A percentile compares a stretch with the other conserved stretches of the same genome.
Conservation (phyloP, 2,113 vertebrate genomes). For the Trematomus loennbergii region DNA sequence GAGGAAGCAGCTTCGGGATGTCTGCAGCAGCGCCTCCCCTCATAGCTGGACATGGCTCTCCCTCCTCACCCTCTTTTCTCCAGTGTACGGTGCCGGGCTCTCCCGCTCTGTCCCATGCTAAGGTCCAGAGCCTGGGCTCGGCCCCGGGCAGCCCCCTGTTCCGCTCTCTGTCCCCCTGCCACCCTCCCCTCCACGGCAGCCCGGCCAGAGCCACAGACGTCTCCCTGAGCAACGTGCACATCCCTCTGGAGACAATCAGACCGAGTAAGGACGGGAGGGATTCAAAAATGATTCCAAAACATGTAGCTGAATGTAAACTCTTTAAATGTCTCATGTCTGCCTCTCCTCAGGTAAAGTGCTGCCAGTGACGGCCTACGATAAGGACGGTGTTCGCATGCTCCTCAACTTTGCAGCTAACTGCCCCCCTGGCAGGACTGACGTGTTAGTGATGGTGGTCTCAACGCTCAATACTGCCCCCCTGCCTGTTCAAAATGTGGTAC, state of each 20-base stretch:
- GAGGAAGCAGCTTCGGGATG: slow-evolving; percentile 66
- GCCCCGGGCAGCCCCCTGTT: slow-evolving; percentile 89
- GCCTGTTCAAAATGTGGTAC: slow-evolving; percentile 87
- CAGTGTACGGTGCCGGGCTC: slow-evolving; percentile 76
- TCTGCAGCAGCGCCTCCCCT: slow-evolving; percentile 45
- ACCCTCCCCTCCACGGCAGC: slow-evolving; percentile 85
- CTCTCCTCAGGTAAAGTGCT: slow-evolving; percentile 87
- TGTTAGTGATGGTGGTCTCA: slow-evolving; percentile 94
- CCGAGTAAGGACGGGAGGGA: slow-evolving; percentile 86
- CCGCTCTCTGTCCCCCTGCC: slow-evolving; percentile 84
- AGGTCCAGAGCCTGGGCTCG: slow-evolving; percentile 61
- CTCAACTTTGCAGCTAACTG: slow-evolving; percentile 94
- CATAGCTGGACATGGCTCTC: slow-evolving; percentile 15
- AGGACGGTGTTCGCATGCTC: slow-evolving; percentile 93
- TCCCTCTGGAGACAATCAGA: slow-evolving; percentile 93
- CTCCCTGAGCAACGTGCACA: slow-evolving; percentile 89
- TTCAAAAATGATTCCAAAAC: not conserved
- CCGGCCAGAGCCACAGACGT: slow-evolving; percentile 85
- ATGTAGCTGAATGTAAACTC: not conserved
- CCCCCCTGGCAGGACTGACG: slow-evolving; percentile 87
- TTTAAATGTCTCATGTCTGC: not conserved
- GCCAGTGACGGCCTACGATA: slow-evolving; percentile 94
- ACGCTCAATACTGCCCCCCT: slow-evolving; percentile 93
- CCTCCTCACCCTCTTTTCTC: slow-evolving; percentile 73
- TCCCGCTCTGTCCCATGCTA: slow-evolving; percentile 76